These are phyloP conservation scores for Cuculus canorus DNA, from an alignment of 2,797 vertebrate genomes.

Conservation along the genomic window DNA sequence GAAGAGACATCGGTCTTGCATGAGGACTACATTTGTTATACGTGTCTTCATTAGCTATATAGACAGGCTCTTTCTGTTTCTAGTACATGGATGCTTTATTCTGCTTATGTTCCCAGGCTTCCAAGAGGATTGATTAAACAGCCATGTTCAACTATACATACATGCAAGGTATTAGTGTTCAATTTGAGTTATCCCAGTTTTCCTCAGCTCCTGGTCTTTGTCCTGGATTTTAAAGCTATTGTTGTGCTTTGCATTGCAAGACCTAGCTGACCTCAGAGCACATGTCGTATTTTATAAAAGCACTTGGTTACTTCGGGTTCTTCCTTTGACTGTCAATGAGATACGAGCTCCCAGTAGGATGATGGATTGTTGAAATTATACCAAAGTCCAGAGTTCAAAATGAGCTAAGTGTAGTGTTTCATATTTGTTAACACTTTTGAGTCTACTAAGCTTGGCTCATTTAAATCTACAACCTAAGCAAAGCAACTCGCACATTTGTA, in stretches of 20 bases:
- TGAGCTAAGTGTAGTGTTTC: fast-evolving
- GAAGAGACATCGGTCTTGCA: background rate
- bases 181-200: background rate
- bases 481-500: background rate
- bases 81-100: background rate
- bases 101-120: background rate
- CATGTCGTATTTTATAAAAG: background rate
- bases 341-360: background rate
- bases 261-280: background rate
- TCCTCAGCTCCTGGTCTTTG: background rate
- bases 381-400: background rate
- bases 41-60: background rate
- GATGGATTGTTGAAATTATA: background rate
- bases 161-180: background rate
- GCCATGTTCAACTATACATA: fast-evolving
- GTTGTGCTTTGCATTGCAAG: background rate
- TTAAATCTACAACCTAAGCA: background rate
- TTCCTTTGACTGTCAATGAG: background rate
- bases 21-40: background rate
- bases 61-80: background rate
- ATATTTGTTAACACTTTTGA: background rate
- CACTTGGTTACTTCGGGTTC: background rate
- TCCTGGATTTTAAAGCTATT: background rate
- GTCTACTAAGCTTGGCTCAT: background rate
- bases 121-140: background rate